Evolutionary conservation across 2,797 vertebrate genomes (phyloP).

Genomic region (Enteromius treurensis): DNA sequence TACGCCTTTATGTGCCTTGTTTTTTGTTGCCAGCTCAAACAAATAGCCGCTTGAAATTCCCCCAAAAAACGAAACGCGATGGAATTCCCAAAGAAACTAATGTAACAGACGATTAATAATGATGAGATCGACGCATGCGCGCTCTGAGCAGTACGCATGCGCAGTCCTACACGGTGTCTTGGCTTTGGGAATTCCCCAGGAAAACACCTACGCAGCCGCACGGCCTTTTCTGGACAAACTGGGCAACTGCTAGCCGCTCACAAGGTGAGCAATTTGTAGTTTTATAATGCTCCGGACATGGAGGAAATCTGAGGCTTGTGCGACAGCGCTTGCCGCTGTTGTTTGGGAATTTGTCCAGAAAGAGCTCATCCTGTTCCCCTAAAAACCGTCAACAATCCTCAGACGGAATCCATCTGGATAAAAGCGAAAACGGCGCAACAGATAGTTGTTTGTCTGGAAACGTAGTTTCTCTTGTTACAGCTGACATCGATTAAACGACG

Average conservation of each 20-base stretch:
- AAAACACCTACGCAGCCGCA: conserved; percentile 55
- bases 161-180: conserved; percentile 20
- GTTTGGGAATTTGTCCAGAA: conserved; percentile 43
- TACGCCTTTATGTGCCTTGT: neutral
- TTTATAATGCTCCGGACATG: conserved; percentile 59
- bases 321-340: conserved; percentile 47
- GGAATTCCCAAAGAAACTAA: neutral
- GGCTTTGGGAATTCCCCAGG: conserved; percentile 69
- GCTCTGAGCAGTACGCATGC: conserved; percentile 39
- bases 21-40: neutral
- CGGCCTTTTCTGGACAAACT: conserved; percentile 53
- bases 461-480: conserved; percentile 11
- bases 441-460: conserved; percentile 13
- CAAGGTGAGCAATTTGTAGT: conserved; percentile 22
- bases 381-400: conserved; percentile 38
- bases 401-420: conserved; percentile 16
- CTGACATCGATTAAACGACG: conserved; percentile 5
- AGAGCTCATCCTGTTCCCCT: conserved; percentile 28
- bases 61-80: neutral
- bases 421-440: conserved; percentile 9
- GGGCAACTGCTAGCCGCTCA: neutral
- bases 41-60: neutral
- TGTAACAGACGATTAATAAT: neutral
- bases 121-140: conserved; percentile 9
- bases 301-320: conserved; percentile 42